These are phyloP conservation scores for Mamestra configurata DNA, from an alignment of 1,140 invertebrate species.

Conservation along the genomic window DNA sequence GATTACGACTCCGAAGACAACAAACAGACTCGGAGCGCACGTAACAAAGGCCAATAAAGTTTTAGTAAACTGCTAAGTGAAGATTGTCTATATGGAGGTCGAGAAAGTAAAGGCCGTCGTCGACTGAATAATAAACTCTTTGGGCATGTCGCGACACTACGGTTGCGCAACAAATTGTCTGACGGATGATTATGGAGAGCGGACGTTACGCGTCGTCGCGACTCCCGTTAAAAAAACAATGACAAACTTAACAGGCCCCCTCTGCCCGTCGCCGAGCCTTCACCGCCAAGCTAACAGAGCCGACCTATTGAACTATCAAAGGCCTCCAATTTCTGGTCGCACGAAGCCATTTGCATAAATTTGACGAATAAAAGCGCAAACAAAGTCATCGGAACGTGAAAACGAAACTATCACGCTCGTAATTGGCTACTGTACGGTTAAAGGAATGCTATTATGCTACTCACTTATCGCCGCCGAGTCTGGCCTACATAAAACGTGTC, in stretches of 20 bases:
- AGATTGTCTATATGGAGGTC: slow-evolving; percentile 72
- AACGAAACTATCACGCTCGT: slow-evolving; percentile 84
- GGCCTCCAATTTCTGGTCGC: slow-evolving; percentile 68
- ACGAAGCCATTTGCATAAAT: slow-evolving; percentile 72
- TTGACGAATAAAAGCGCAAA: slow-evolving; percentile 70
- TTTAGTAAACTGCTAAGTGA: slow-evolving; percentile 58
- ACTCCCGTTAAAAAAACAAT: slow-evolving; percentile 67
- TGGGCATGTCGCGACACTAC: slow-evolving; percentile 63
- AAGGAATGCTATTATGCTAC: slow-evolving; percentile 78
- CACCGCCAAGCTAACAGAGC: slow-evolving; percentile 59
- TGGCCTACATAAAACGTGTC: slow-evolving; percentile 84
- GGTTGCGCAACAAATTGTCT: slow-evolving; percentile 79
- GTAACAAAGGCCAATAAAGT: slow-evolving; percentile 58
- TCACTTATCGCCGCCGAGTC: slow-evolving; percentile 66
- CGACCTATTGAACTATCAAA: slow-evolving; percentile 74
- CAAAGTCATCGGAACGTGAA: slow-evolving; percentile 82
- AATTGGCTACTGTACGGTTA: slow-evolving; percentile 82
- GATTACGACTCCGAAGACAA: slow-evolving; percentile 28
- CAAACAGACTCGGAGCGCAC: background rate
- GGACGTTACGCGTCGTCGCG: slow-evolving; percentile 69
- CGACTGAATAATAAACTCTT: slow-evolving; percentile 75
- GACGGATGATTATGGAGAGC: slow-evolving; percentile 73
- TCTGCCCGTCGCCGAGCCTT: slow-evolving; percentile 44
- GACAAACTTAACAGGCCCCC: slow-evolving; percentile 63
- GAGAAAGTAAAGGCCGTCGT: slow-evolving; percentile 81